phyloP scores from a whole-genome alignment of 2,888 invertebrate species.

The Patella depressa region DNA sequence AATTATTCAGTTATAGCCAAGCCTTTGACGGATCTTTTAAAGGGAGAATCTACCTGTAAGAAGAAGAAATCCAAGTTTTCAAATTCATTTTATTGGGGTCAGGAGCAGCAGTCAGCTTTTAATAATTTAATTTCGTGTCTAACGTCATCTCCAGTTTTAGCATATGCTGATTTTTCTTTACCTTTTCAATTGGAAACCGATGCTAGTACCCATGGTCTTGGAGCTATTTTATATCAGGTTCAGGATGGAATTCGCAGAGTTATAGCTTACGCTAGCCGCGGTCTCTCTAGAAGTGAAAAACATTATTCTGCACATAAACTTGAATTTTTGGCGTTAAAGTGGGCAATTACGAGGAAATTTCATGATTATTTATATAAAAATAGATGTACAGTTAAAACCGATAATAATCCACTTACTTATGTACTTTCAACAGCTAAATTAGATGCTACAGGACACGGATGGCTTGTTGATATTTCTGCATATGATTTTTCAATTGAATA shows the following conservation, averaged over 20 bases:
- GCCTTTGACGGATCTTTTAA: constrained; percentile 31
- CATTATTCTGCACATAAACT: too few relatives aligned
- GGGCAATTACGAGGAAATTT: too few relatives aligned
- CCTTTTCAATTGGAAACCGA: constrained; percentile 29
- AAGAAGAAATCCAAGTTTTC: background rate
- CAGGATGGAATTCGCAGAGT: constrained; percentile 18
- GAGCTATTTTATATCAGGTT: constrained; percentile 33
- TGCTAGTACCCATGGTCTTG: constrained; percentile 17
- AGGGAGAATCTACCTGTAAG: background rate
- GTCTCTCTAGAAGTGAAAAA: too few relatives aligned
- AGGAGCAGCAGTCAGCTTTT: constrained; percentile 32
- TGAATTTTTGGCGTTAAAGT: too few relatives aligned
- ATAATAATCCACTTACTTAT: too few relatives aligned
- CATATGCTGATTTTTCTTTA: constrained; percentile 34
- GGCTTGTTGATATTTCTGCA: too few relatives aligned
- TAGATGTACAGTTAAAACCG: too few relatives aligned
- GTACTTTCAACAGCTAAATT: too few relatives aligned
- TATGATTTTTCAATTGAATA: too few relatives aligned
- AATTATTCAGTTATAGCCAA: constrained; percentile 36
- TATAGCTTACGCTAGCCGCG: too few relatives aligned
- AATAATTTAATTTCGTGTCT: constrained; percentile 25
- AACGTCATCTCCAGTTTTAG: constrained; percentile 34
- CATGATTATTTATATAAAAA: too few relatives aligned
- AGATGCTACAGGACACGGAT: too few relatives aligned
- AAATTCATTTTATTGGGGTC: constrained; percentile 34